A percentile compares a stretch with the other conserved stretches of the same genome.
These are phyloP conservation scores for Paralichthys olivaceus DNA, from an alignment of 2,113 vertebrate species.

Conservation along the genomic window DNA sequence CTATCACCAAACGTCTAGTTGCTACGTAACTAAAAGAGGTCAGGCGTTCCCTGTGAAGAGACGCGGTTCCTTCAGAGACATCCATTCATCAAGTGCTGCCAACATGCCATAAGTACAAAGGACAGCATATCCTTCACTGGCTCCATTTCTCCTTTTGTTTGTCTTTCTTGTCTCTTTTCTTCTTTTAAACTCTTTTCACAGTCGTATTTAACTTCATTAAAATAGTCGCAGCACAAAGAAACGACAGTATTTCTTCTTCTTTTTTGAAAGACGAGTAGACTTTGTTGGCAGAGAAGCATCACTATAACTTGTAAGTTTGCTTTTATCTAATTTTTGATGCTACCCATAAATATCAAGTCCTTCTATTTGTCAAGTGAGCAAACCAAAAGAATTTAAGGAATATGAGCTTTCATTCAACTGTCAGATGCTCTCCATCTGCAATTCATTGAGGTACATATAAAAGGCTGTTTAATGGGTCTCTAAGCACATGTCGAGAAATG, in stretches of 20 bases:
- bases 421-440: conserved; percentile 73
- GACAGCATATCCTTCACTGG: conserved; percentile 70
- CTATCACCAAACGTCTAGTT: conserved; percentile 71
- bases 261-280: conserved; percentile 20
- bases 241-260: conserved; percentile 40
- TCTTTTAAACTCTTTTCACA: conserved; percentile 61
- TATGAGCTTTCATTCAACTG: conserved; percentile 44
- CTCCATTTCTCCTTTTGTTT: conserved; percentile 68
- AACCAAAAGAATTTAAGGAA: conserved; percentile 25
- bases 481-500: conserved; percentile 75
- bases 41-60: conserved; percentile 69
- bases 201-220: conserved; percentile 60
- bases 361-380: conserved; percentile 26
- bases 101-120: conserved; percentile 78
- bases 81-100: conserved; percentile 82
- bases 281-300: conserved; percentile 23
- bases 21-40: conserved; percentile 79
- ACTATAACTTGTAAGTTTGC: conserved; percentile 14
- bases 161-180: conserved; percentile 61
- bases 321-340: conserved; percentile 35
- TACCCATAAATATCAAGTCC: conserved; percentile 27
- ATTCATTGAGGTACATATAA: conserved; percentile 67
- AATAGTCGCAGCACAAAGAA: conserved; percentile 56
- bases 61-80: conserved; percentile 67
- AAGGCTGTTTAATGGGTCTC: conserved; percentile 71